A percentile compares a stretch with the other conserved stretches of the same genome.
Evolutionary conservation across 2,113 vertebrate species (phyloP).

Genomic region (human): GRCh38 chr2:208948501-208949000

Average conservation of each 20-base stretch:
- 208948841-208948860: not conserved
- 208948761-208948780: not conserved
- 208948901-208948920: not conserved
- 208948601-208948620: not conserved
- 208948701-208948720: not conserved
- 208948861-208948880: not conserved
- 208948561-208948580: not conserved
- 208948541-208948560: not conserved
- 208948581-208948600: not conserved
- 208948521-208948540: not conserved
- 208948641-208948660: not conserved
- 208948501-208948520: not conserved
- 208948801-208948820: not conserved
- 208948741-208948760: not conserved
- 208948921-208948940: not conserved
- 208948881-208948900: not conserved
- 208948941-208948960: not conserved
- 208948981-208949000: not conserved
- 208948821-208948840: not conserved
- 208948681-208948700: not conserved
- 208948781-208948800: not conserved
- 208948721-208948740: not conserved
- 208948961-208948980: not conserved
- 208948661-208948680: not conserved
- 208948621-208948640: not conserved